These are phyloP conservation scores for Leucozona laternaria DNA, from an alignment of 2,888 invertebrate species.

Conservation along the genomic window DNA sequence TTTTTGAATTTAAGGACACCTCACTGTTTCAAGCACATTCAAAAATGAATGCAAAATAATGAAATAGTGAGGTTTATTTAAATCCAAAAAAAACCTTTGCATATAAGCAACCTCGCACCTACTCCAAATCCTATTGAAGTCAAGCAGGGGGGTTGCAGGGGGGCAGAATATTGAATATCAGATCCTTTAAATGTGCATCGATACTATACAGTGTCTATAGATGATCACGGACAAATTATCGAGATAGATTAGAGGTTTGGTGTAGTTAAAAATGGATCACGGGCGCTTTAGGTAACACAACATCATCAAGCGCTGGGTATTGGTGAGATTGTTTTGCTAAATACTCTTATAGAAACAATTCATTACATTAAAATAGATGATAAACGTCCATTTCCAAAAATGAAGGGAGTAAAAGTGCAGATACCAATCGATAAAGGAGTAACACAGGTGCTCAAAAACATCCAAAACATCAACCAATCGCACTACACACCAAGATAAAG, in stretches of 20 bases:
- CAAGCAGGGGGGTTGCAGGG: too few relatives aligned
- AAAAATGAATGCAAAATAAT: too few relatives aligned
- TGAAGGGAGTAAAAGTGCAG: not conserved
- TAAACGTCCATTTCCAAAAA: constrained; percentile 7
- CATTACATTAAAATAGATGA: not conserved
- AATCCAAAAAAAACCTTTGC: too few relatives aligned
- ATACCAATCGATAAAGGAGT: not conserved
- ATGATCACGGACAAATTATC: not conserved
- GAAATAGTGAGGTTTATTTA: too few relatives aligned
- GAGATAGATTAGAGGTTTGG: not conserved
- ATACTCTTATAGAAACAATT: not conserved
- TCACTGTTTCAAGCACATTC: not conserved
- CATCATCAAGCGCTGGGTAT: constrained; percentile 4
- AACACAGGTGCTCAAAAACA: constrained; percentile 1
- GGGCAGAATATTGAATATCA: not conserved
- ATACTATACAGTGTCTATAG: not conserved
- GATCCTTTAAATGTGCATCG: not conserved
- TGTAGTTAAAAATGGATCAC: not conserved
- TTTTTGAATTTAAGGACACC: too few relatives aligned
- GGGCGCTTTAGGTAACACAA: not conserved
- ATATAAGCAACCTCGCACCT: too few relatives aligned
- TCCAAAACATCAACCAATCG: not conserved
- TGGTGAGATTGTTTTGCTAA: not conserved
- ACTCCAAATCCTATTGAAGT: too few relatives aligned
- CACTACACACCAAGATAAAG: not conserved